Percentiles rank a stretch among this genome's conserved stretches.
Conservation (phyloP, 2,797 vertebrate genomes). For the Dipus sagitta region DNA sequence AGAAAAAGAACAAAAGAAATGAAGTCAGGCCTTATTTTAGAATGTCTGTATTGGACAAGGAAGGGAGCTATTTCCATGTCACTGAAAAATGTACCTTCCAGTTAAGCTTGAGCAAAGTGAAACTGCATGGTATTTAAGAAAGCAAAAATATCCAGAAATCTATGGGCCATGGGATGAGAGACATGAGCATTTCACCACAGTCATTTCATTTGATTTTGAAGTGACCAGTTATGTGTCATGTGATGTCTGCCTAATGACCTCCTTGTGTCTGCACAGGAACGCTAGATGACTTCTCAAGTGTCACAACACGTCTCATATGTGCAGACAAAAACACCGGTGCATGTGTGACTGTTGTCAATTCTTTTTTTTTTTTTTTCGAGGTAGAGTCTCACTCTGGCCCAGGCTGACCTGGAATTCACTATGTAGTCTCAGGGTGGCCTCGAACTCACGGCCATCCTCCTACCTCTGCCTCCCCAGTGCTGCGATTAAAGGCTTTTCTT, state of each 20-base stretch:
- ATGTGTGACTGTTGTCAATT: not conserved
- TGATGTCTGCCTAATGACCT: not conserved
- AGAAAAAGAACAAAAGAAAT: constrained; percentile 60
- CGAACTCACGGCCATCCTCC: no score
- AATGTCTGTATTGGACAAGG: constrained; percentile 29
- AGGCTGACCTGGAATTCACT: no score
- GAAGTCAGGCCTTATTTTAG: constrained; percentile 64
- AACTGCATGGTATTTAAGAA: not conserved
- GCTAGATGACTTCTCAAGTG: not conserved
- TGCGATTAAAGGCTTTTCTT: not conserved
- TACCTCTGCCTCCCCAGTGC: no score
- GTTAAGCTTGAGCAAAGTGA: not conserved
- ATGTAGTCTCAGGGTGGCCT: no score
- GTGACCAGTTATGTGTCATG: not conserved
- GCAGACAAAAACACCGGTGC: not conserved
- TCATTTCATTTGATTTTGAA: constrained; percentile 4
- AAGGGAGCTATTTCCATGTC: constrained; percentile 46
- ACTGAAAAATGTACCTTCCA: constrained; percentile 1
- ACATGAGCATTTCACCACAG: not conserved
- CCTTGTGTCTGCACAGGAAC: not conserved
- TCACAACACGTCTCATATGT: not conserved
- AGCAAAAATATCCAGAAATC: not conserved
- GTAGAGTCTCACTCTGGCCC: no score
- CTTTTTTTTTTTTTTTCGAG: not conserved
- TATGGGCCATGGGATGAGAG: not conserved